Evolutionary conservation across 2,113 vertebrate genomes (phyloP), one percentile per base, ranked within the genome.

Genomic region (Rhinichthys klamathensis): DNA sequence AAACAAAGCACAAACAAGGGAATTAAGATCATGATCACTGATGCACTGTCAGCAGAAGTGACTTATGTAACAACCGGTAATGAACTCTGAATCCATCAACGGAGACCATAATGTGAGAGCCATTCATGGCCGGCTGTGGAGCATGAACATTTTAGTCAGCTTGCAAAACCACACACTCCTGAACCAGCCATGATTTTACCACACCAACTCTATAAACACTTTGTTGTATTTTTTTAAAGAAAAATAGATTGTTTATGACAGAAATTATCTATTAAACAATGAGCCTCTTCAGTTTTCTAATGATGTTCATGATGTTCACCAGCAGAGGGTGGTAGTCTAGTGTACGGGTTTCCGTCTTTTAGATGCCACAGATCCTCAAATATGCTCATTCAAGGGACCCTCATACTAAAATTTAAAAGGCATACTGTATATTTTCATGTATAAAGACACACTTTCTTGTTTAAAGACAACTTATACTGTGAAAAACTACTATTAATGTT

Each of bases 1-100:
- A 94, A 94, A 94, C 91, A 92, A 91, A 56, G 87, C 65, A 88
- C 89, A 92, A 91, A 92, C 91, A 91, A 93, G 93, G 91, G 92
- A 79, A 65, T 54, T 89, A 91, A 91, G 89, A 93, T 84, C 56
- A n/a, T 87, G 91, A 90, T 87, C 91, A 92, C 88, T 87, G 87
- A 92, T 92, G 90, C 91, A 90, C 89, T 89, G 90, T 82, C 83
- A 49, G 84, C 80, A 74, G 91, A 93, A 91, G 25, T 88, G 90
- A 87, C 90, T 91, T 85, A 90, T 89, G 83, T 78, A 74, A 78
- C 54, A 73, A 82, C n/a, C 67, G 72, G n/a, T 82, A 87, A 82
- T 72, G 77, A 87, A 93, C 89, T 93, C 92, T 90, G 90, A 89
- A 93, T 90, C 87, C 88, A 90, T 86, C 92, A 88, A 88, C 83